These are phyloP conservation scores for Probosciger aterrimus DNA, from an alignment of 2,113 vertebrate genomes.

Conservation along the genomic window DNA sequence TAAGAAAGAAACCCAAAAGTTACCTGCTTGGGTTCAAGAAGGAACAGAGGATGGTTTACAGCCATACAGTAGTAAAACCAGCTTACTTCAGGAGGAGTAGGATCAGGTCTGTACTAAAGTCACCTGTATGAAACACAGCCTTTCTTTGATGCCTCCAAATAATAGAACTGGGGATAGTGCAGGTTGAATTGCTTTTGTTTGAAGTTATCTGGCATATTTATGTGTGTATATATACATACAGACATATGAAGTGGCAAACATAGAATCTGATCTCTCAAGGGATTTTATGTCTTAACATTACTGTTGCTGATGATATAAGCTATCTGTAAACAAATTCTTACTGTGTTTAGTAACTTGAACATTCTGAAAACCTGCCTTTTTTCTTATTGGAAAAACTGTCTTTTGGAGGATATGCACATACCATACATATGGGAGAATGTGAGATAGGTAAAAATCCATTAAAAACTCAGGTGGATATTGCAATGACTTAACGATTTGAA, in stretches of 20 bases:
- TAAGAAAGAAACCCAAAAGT: background rate
- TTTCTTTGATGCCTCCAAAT: background rate
- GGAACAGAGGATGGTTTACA: background rate
- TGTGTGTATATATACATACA: background rate
- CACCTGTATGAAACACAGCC: background rate
- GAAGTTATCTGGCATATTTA: background rate
- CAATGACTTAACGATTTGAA: slow-evolving; percentile 5
- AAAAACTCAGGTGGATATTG: background rate
- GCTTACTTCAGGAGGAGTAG: background rate
- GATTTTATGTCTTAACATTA: background rate
- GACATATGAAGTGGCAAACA: accelerated
- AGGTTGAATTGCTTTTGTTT: background rate
- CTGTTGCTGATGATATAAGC: background rate
- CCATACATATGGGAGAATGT: background rate
- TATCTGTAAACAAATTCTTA: background rate
- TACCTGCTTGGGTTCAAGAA: background rate
- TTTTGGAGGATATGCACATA: background rate
- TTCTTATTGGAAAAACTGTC: background rate
- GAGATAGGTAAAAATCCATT: background rate
- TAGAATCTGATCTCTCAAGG: background rate
- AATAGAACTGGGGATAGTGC: no score
- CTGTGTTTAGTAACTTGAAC: background rate
- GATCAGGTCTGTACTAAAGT: background rate
- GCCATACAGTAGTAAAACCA: background rate
- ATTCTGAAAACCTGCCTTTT: background rate